These are phyloP conservation scores for Stichopus chloronotus DNA, from an alignment of 35 echinoderm and acorn worm genomes.

Conservation along the genomic window DNA sequence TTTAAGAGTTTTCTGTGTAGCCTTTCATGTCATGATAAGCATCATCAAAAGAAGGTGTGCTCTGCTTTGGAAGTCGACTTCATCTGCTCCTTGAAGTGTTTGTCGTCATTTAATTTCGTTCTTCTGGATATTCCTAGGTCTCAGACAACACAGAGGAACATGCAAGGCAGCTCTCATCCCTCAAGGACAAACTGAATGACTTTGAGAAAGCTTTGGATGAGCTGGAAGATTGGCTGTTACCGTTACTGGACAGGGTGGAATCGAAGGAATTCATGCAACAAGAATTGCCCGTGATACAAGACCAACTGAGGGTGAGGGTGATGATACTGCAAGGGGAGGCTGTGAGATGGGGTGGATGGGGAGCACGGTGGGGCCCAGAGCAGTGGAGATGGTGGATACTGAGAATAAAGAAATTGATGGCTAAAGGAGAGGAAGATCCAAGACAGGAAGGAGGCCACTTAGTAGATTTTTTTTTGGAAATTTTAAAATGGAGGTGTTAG, in stretches of 20 bases:
- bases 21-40: neutral
- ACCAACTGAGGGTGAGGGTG: conserved; percentile 81
- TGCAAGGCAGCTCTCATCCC: conserved; percentile 61
- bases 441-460: too few species aligned
- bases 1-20: neutral
- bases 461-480: too few species aligned
- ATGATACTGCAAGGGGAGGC: neutral
- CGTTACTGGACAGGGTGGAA: conserved; percentile 74
- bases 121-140: conserved; percentile 58
- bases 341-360: neutral
- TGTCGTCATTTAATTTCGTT: neutral
- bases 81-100: neutral
- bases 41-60: neutral
- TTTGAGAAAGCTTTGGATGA: conserved; percentile 88
- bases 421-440: too few species aligned
- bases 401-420: too few species aligned
- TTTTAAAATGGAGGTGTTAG: too few species aligned
- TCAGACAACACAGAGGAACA: conserved; percentile 73
- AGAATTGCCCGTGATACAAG: conserved; percentile 65
- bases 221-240: conserved; percentile 95
- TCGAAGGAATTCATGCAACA: conserved; percentile 86
- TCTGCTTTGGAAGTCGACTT: neutral
- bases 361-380: too few species aligned
- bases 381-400: too few species aligned
- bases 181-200: conserved; percentile 75